phyloP scores from a whole-genome alignment of 2,888 invertebrate genomes.

The Acanthosoma haemorrhoidale region DNA sequence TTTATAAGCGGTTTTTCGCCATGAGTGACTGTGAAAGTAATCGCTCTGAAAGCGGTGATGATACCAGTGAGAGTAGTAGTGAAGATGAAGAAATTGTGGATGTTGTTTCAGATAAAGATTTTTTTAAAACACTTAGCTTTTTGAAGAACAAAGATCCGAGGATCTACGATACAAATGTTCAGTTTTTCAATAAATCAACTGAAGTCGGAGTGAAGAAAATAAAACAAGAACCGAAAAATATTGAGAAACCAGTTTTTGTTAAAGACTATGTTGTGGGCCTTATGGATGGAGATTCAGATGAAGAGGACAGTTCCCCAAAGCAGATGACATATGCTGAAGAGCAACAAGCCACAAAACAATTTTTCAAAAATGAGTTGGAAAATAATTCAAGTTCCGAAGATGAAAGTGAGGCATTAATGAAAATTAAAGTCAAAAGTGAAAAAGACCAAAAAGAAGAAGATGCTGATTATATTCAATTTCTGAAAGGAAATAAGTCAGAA shows the following conservation, averaged over 20 bases:
- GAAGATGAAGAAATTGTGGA: constrained; percentile 32
- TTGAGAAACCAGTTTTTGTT: constrained; percentile 41
- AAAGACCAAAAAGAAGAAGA: constrained; percentile 47
- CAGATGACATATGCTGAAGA: constrained; percentile 57
- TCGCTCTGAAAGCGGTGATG: background rate
- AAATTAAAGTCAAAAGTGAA: constrained; percentile 53
- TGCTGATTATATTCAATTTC: constrained; percentile 68
- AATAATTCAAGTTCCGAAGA: constrained; percentile 53
- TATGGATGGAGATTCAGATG: constrained; percentile 40
- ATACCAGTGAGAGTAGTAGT: constrained; percentile 24
- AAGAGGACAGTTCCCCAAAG: constrained; percentile 44
- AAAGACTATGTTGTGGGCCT: constrained; percentile 34
- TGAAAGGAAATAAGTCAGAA: constrained; percentile 64
- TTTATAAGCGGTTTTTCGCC: too few species aligned
- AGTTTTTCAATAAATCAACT: constrained; percentile 59
- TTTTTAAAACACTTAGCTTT: constrained; percentile 77
- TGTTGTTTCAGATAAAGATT: constrained; percentile 59
- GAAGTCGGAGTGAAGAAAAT: constrained; percentile 49
- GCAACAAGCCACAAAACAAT: constrained; percentile 52
- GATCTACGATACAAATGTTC: constrained; percentile 73
- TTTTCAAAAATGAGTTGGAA: constrained; percentile 54
- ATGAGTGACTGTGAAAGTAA: background rate
- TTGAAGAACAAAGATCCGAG: constrained; percentile 83
- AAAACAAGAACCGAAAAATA: constrained; percentile 40
- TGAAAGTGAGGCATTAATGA: constrained; percentile 50